Evolutionary conservation across 2,113 vertebrate genomes (phyloP).

Genomic region (Cichladusa arquata): DNA sequence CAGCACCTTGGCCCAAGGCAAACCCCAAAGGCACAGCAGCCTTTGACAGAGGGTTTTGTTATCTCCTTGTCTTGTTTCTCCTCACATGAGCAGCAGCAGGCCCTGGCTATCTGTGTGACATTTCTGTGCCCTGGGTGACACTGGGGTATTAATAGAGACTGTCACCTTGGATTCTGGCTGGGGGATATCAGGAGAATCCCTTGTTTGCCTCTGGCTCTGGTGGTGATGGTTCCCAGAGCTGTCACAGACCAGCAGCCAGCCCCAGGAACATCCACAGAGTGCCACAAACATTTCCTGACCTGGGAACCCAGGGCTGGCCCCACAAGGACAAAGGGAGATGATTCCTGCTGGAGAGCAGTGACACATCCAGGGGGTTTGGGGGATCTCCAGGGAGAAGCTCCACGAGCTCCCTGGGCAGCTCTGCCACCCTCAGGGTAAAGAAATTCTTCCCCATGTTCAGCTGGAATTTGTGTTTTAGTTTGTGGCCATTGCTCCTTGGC

Average conservation of each 20-base stretch:
- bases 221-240: conserved; percentile 5
- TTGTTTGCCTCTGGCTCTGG: background rate
- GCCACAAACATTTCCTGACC: background rate
- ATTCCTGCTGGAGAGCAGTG: background rate
- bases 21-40: background rate
- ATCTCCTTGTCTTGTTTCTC: background rate
- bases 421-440: background rate
- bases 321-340: background rate
- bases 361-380: background rate
- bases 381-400: background rate
- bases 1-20: background rate
- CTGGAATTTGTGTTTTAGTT: background rate
- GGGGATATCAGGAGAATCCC: background rate
- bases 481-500: background rate
- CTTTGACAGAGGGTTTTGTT: background rate
- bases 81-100: background rate
- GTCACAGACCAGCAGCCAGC: background rate
- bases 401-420: background rate
- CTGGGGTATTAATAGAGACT: background rate
- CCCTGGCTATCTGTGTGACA: background rate
- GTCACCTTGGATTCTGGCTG: background rate
- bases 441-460: background rate
- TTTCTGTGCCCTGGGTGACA: background rate
- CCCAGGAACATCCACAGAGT: background rate
- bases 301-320: background rate